Percentiles rank a stretch among this genome's conserved stretches.
phyloP scores from a whole-genome alignment of 2,888 invertebrate genomes.

The Tryphoninae sp. region DNA sequence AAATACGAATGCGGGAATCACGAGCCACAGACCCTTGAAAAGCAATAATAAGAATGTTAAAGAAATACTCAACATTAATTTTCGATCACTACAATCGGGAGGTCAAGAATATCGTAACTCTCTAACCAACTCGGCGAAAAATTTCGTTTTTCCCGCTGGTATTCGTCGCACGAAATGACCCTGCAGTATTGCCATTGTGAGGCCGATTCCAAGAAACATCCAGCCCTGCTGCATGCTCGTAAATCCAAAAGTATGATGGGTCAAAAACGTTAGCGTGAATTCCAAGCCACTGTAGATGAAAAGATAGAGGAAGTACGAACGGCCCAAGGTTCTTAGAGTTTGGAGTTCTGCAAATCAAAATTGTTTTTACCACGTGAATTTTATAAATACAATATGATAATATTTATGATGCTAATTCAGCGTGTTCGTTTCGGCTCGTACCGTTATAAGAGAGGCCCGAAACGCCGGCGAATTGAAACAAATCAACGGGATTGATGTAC shows the following conservation, averaged over 20 bases:
- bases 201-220: constrained; percentile 97
- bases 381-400: constrained; percentile 77
- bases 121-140: constrained; percentile 85
- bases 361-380: constrained; percentile 59
- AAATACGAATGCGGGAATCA: constrained; percentile 93
- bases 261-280: constrained; percentile 98
- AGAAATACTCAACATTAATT: neutral
- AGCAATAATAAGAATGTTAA: neutral
- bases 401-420: neutral
- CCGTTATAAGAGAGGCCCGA: constrained; percentile 78
- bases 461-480: constrained; percentile 84
- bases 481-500: constrained; percentile 84
- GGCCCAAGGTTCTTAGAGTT: constrained; percentile 87
- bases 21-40: constrained; percentile 88
- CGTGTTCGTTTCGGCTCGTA: constrained; percentile 76
- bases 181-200: constrained; percentile 95
- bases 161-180: constrained; percentile 94
- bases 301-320: constrained; percentile 94
- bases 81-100: neutral
- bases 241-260: constrained; percentile 95
- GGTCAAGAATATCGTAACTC: neutral
- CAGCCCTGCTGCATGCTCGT: constrained; percentile 98
- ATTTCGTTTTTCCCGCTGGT: constrained; percentile 87
- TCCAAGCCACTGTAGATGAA: constrained; percentile 98
- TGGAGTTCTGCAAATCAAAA: constrained; percentile 83